Conservation (phyloP, 1,140 invertebrate species). For the Drosophila funebris region DNA sequence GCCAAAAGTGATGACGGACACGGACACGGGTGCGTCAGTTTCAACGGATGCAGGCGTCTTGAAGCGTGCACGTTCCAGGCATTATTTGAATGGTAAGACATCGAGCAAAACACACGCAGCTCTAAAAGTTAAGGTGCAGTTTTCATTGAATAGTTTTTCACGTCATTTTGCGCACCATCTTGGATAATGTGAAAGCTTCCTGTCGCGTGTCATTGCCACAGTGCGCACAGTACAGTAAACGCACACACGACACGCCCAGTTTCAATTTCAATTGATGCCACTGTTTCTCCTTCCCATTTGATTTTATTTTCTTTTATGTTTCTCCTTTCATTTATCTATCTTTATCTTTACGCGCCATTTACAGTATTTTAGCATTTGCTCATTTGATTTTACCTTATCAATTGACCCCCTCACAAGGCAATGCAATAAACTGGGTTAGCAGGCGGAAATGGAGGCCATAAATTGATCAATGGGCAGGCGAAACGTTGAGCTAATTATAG, state of each 20-base stretch:
- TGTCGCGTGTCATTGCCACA: constrained; percentile 1
- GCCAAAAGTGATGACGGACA: constrained; percentile 79
- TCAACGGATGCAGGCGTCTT: constrained; percentile 68
- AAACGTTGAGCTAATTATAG: constrained; percentile 67
- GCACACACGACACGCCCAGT: constrained; percentile 1
- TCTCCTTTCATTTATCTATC: background rate
- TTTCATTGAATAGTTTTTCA: constrained; percentile 30
- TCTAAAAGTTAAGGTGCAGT: background rate
- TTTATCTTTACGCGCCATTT: constrained; percentile 65
- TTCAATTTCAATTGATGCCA: background rate
- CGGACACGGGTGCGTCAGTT: constrained; percentile 68
- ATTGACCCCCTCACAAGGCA: constrained; percentile 17
- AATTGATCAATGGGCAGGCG: constrained; percentile 64
- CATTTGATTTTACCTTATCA: constrained; percentile 53
- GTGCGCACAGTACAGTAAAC: background rate
- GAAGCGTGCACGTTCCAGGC: constrained; percentile 74
- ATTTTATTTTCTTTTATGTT: constrained; percentile 32
- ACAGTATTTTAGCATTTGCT: constrained; percentile 36
- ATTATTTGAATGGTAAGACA: constrained; percentile 80
- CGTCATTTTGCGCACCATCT: constrained; percentile 46
- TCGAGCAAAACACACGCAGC: background rate
- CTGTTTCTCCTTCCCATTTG: constrained; percentile 1
- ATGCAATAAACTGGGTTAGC: constrained; percentile 45
- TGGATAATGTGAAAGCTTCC: constrained; percentile 2
- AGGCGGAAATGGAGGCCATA: constrained; percentile 30